A percentile compares a stretch with the other conserved stretches of the same genome.
phyloP scores from a whole-genome alignment of 2,113 vertebrate genomes.

The Alces alces region DNA sequence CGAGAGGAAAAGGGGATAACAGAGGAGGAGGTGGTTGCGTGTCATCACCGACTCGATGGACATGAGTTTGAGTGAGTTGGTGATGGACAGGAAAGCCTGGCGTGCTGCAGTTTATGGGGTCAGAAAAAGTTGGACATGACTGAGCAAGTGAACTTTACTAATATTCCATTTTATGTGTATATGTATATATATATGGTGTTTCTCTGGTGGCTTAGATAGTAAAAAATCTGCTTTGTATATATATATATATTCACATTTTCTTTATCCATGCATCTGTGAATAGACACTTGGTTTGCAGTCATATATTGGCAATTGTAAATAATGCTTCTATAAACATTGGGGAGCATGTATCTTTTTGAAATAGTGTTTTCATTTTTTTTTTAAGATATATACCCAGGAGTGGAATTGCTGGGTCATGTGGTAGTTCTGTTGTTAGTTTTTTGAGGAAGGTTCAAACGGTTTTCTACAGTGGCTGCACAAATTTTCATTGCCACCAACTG shows the following conservation, averaged over 20 bases:
- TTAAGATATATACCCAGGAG: not conserved
- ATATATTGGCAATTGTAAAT: not conserved
- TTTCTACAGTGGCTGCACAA: not conserved
- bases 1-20: not conserved
- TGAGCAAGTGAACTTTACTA: not conserved
- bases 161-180: not conserved
- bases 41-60: not conserved
- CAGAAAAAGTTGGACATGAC: not conserved
- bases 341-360: not conserved
- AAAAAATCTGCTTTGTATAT: not conserved
- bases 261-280: not conserved
- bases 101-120: not conserved
- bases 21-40: not conserved
- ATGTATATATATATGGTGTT: not conserved
- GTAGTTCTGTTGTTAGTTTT: not conserved
- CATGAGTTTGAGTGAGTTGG: not conserved
- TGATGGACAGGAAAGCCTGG: not conserved
- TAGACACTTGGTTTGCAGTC: not conserved
- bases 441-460: not conserved
- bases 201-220: not conserved
- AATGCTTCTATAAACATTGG: not conserved
- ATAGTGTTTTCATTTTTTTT: not conserved
- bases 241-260: not conserved
- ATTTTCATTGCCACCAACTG: not conserved
- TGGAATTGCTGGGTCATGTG: not conserved